phyloP scores from a whole-genome alignment of 35 echinoderm and acorn worm species.

The Strongylocentrotus purpuratus region DNA sequence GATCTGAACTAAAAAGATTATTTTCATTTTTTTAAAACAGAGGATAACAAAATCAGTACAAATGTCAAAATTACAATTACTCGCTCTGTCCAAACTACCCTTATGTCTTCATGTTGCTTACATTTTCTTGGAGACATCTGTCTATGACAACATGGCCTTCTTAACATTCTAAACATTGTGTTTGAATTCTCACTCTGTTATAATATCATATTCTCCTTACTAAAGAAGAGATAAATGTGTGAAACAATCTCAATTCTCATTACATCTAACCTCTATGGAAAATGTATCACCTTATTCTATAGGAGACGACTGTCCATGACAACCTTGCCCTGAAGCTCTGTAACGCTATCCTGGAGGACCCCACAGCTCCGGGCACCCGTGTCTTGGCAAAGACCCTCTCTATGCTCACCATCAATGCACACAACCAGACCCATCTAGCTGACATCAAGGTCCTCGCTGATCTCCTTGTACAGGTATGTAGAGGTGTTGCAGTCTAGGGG shows the following conservation, averaged over 20 bases:
- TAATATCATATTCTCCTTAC: background rate
- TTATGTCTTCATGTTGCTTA: too few species aligned
- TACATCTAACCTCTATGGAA: too few species aligned
- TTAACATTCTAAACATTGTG: background rate
- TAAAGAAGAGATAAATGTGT: too few species aligned
- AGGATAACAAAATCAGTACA: too few species aligned
- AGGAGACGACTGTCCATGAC: constrained; percentile 95
- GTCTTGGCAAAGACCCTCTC: constrained; percentile 72
- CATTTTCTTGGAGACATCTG: constrained; percentile 61
- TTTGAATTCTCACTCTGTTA: too few species aligned
- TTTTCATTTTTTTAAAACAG: too few species aligned
- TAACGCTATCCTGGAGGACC: constrained; percentile 71
- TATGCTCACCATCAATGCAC: constrained; percentile 66
- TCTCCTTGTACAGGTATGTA: constrained; percentile 72
- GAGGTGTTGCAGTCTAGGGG: background rate
- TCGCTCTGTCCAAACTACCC: too few species aligned
- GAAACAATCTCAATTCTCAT: too few species aligned
- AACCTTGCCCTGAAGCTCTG: constrained; percentile 78
- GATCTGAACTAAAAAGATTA: too few species aligned
- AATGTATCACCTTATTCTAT: background rate
- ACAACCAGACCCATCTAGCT: constrained; percentile 51
- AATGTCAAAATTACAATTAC: too few species aligned
- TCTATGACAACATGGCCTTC: too few species aligned
- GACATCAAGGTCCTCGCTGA: constrained; percentile 75
- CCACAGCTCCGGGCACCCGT: constrained; percentile 58